Evolutionary conservation across 2,888 invertebrate genomes (phyloP).

Genomic region (Macrophya alboannulata): DNA sequence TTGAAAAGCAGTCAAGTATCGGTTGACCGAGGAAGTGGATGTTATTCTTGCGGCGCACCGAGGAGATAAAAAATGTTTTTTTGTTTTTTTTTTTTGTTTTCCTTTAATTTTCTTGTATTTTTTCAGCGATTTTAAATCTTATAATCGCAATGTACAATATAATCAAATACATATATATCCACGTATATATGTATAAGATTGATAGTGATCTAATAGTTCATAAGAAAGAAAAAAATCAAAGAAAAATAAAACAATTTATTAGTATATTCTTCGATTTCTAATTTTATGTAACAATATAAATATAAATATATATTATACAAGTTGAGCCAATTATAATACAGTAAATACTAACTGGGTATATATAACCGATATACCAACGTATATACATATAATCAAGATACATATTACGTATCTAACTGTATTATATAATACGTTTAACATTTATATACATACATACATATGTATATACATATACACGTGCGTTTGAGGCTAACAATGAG

Average conservation of each 20-base stretch:
- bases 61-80: background rate
- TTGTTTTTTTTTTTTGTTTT: background rate
- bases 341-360: background rate
- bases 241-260: background rate
- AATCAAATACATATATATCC: background rate
- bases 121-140: background rate
- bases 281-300: slow-evolving; percentile 11
- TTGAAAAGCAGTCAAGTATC: background rate
- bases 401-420: background rate
- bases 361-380: background rate
- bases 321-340: background rate
- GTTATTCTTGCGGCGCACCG: background rate
- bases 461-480: background rate
- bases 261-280: background rate
- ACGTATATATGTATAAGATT: background rate
- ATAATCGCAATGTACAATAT: background rate
- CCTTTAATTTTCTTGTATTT: background rate
- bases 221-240: background rate
- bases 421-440: background rate
- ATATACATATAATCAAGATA: background rate
- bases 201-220: background rate
- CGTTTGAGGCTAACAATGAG: background rate
- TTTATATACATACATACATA: background rate
- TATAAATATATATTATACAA: background rate
- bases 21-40: background rate